A percentile compares a stretch with the other conserved stretches of the same genome.
Conservation (phyloP, 2,888 invertebrate genomes). For the Serripes groenlandicus region DNA sequence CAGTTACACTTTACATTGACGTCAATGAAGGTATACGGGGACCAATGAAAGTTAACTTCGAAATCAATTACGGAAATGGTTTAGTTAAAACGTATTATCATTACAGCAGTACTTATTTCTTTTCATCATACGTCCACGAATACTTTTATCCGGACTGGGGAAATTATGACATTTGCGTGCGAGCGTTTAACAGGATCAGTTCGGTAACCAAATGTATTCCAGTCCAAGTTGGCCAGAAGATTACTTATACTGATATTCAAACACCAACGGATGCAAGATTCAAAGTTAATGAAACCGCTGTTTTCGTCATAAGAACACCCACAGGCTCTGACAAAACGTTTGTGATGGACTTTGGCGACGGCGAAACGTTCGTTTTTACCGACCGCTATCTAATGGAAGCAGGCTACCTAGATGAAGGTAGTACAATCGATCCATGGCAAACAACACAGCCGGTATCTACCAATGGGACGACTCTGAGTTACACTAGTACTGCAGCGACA, state of each 20-base stretch:
- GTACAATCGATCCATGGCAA: constrained; percentile 12
- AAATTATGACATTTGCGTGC: constrained; percentile 79
- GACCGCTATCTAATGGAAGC: constrained; percentile 64
- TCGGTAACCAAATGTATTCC: constrained; percentile 64
- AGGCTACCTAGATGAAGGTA: constrained; percentile 35
- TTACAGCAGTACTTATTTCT: constrained; percentile 62
- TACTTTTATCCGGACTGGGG: constrained; percentile 83
- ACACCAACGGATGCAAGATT: constrained; percentile 74
- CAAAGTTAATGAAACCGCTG: constrained; percentile 65
- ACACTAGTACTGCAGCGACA: background rate
- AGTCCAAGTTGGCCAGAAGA: constrained; percentile 82
- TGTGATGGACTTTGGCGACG: constrained; percentile 77
- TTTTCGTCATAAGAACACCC: constrained; percentile 76
- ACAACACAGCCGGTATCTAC: constrained; percentile 25
- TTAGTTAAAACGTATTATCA: constrained; percentile 51
- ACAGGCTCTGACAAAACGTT: constrained; percentile 80
- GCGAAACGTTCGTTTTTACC: constrained; percentile 71
- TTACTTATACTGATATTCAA: constrained; percentile 80
- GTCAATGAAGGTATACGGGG: constrained; percentile 76
- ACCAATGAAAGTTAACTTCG: constrained; percentile 75
- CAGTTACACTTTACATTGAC: constrained; percentile 74
- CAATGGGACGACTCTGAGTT: background rate
- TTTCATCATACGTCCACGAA: constrained; percentile 70
- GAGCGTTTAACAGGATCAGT: constrained; percentile 80
- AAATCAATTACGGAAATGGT: constrained; percentile 81